Evolutionary conservation across 2,113 vertebrate species (phyloP).

Genomic region (Microcebus tavaratra): DNA sequence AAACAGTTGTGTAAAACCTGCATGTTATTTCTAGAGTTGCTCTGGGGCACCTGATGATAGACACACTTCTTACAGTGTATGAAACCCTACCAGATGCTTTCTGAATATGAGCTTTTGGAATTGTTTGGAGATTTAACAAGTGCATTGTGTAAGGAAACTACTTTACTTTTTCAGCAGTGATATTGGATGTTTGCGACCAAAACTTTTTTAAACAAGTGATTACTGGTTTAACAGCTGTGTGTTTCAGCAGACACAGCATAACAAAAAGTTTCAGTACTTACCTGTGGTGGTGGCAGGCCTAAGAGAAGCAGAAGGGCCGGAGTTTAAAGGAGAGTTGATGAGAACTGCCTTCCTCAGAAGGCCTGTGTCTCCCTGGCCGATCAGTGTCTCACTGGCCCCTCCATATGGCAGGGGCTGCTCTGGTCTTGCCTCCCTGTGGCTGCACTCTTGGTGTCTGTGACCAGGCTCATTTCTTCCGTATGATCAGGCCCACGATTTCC

Average conservation of each 20-base stretch:
- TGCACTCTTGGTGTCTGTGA: not conserved
- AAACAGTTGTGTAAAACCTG: not conserved
- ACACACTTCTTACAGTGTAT: not conserved
- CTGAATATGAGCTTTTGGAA: not conserved
- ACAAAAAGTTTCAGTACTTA: not conserved
- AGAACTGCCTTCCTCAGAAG: not conserved
- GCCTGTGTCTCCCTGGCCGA: not conserved
- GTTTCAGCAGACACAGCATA: not conserved
- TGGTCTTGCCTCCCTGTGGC: not conserved
- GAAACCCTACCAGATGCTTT: not conserved
- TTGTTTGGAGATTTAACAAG: not conserved
- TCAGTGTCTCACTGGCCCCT: not conserved
- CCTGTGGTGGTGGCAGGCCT: not conserved
- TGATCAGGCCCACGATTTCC: not conserved
- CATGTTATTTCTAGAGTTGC: slow-evolving; percentile 18
- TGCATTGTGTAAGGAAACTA: not conserved
- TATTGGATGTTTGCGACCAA: not conserved
- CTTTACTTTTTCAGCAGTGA: not conserved
- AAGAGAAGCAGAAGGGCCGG: not conserved
- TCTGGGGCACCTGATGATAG: not conserved
- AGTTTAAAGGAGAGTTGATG: not conserved
- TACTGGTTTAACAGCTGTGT: not conserved
- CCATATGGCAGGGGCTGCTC: not conserved
- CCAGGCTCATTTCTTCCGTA: not conserved
- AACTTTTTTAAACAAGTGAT: not conserved